A percentile compares a stretch with the other conserved stretches of the same genome.
Evolutionary conservation across 2,113 vertebrate genomes (phyloP).

Genomic region (Phrynosoma blainvillii): DNA sequence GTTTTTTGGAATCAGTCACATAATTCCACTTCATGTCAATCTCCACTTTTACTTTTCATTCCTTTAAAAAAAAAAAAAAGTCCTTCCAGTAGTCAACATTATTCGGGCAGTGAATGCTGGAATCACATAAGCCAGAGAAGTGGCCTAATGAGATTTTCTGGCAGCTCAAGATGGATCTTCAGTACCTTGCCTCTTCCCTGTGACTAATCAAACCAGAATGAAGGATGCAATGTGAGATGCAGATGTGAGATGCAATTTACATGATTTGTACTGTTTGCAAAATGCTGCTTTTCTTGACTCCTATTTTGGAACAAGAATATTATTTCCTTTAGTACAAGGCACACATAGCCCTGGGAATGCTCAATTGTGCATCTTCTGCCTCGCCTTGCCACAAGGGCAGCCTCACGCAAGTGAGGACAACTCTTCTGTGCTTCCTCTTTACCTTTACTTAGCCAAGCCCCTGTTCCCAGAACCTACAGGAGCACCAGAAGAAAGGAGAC

Average conservation of each 20-base stretch:
- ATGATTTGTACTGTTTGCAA: background rate
- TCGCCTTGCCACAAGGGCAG: background rate
- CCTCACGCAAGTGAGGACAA: background rate
- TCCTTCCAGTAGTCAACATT: too few relatives aligned
- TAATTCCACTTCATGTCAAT: too few relatives aligned
- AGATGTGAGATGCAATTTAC: background rate
- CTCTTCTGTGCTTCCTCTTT: background rate
- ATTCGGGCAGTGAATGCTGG: too few relatives aligned
- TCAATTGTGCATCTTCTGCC: background rate
- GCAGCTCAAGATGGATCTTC: too few relatives aligned
- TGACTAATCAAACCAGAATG: background rate
- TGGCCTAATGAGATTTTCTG: background rate
- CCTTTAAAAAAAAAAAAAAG: too few relatives aligned
- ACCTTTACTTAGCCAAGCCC: background rate
- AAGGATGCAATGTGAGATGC: too few relatives aligned
- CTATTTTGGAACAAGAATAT: too few relatives aligned
- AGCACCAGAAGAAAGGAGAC: background rate
- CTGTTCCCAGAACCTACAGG: background rate
- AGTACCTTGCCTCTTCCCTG: too few relatives aligned
- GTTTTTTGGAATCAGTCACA: too few relatives aligned
- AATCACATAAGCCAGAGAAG: background rate
- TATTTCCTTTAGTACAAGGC: background rate
- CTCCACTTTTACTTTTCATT: too few relatives aligned
- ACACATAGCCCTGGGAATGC: background rate
- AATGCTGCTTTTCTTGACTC: background rate